Base-by-base conservation (phyloP, 2,797 vertebrate genomes). In the Knipowitschia caucasica region DNA sequence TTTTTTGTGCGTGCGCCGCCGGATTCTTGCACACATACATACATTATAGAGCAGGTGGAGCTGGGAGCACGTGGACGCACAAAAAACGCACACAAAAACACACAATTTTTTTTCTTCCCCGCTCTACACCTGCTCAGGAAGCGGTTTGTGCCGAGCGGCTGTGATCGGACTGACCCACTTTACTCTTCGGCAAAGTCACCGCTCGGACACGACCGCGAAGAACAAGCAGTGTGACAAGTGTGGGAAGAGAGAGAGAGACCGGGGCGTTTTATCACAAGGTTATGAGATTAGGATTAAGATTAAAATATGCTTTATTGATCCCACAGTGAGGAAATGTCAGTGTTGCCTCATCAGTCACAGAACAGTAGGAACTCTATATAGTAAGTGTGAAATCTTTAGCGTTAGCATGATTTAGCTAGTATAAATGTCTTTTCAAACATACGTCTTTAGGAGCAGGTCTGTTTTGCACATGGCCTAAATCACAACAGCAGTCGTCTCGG, bases 11-110 rank as follows among this genome's bases (percentile, higher is more conserved):
- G 75, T 79, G n/a, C n/a, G n/a, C n/a, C n/a, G n/a, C n/a, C n/a
- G n/a, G 73, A 82, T 78, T 78, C 64, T 71, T 57, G 71, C 55
- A 12, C 64, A 61, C 63, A 59, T 53, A 67, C 46, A 20, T 46
- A 71, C 64, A 66, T 45, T 39, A 62, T 53, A 61, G 64, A 39
- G 69, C 56, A 38, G 45, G 49, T 43, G 55, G 42, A 40, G 59
- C 55, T 40, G 49, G 53, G 1, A 27, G 49, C 29, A 38, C 21
- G 44, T 49, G 71, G 67, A 50, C 33, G 47, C 40, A 47, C 30
- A 21, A 47, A 18, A 5, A 27, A 45, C n/a, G 17, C 7, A n/a
- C 12, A 14, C 12, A 26, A 44, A 33, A 26, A 4, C 34, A 54
- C 12, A n/a, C n/a, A n/a, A n/a, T n/a, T n/a, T 11, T 7, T 21